Evolutionary conservation across 2,113 vertebrate species (phyloP).

Genomic region (Copsychus sechellarum): DNA sequence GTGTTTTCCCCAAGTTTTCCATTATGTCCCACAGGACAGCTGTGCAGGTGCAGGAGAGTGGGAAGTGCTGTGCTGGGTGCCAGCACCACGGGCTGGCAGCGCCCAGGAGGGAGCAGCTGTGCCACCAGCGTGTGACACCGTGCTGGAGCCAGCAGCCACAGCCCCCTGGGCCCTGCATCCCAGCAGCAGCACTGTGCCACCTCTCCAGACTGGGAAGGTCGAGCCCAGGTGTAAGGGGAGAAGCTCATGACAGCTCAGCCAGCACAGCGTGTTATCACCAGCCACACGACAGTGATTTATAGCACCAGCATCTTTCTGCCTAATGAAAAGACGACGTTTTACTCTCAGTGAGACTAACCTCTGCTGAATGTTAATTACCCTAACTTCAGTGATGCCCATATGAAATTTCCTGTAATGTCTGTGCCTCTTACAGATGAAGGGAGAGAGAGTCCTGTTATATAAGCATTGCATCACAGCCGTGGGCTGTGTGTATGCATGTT

Average conservation of each 20-base stretch:
- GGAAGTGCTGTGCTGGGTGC: background rate
- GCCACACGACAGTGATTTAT: background rate
- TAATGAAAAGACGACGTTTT: background rate
- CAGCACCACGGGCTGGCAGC: fast-evolving
- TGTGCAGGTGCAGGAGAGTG: fast-evolving
- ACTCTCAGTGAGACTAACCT: background rate
- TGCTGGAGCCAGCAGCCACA: background rate
- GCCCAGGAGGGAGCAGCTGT: background rate
- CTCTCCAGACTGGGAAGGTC: background rate
- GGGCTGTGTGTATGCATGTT: background rate
- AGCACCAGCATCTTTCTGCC: background rate
- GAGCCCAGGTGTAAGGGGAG: background rate
- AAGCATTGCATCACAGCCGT: background rate
- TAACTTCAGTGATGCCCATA: background rate
- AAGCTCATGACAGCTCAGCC: background rate
- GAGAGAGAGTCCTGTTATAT: background rate
- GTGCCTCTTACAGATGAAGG: background rate
- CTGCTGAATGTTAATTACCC: background rate
- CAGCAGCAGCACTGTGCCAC: background rate
- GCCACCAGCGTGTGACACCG: background rate
- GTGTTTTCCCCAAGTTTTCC: background rate
- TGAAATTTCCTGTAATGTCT: background rate
- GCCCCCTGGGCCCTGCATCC: background rate
- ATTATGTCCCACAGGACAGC: background rate
- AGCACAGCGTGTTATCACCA: fast-evolving